phyloP scores from a whole-genome alignment of 2,888 invertebrate genomes.

The Alcis repandata region DNA sequence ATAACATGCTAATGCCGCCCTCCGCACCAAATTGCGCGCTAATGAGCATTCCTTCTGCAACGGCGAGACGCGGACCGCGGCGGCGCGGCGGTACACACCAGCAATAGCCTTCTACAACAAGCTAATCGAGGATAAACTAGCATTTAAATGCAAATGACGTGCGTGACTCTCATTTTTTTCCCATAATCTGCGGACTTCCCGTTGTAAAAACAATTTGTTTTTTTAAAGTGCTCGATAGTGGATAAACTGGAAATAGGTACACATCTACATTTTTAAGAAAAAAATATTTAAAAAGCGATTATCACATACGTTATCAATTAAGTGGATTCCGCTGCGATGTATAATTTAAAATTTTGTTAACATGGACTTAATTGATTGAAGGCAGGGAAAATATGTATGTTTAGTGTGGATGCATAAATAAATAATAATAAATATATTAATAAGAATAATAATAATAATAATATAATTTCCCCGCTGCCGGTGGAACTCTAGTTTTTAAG shows the following conservation, averaged over 20 bases:
- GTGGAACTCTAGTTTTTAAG: too few species aligned
- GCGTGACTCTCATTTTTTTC: slow-evolving; percentile 39
- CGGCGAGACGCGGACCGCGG: too few species aligned
- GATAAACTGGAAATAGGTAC: too few species aligned
- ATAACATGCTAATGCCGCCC: slow-evolving; percentile 51
- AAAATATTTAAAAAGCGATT: neutral
- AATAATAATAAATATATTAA: too few species aligned
- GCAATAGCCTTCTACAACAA: slow-evolving; percentile 22
- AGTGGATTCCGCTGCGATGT: slow-evolving; percentile 19
- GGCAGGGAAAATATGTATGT: too few species aligned
- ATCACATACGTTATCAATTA: slow-evolving; percentile 17
- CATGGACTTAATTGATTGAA: slow-evolving; percentile 2
- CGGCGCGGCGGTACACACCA: slow-evolving; percentile 12
- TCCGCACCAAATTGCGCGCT: slow-evolving; percentile 49
- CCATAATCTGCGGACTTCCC: slow-evolving; percentile 48
- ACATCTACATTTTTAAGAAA: neutral
- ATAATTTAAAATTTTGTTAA: slow-evolving; percentile 8
- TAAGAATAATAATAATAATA: too few species aligned
- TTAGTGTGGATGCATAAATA: too few species aligned
- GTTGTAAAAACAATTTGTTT: slow-evolving; percentile 34
- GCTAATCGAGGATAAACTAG: slow-evolving; percentile 41
- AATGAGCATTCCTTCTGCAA: slow-evolving; percentile 35
- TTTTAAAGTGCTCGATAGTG: slow-evolving; percentile 10
- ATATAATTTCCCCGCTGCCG: too few species aligned
- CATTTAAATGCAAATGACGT: slow-evolving; percentile 48